These are phyloP conservation scores for Athrips mouffetella DNA, from an alignment of 2,888 invertebrate genomes.

Conservation along the genomic window DNA sequence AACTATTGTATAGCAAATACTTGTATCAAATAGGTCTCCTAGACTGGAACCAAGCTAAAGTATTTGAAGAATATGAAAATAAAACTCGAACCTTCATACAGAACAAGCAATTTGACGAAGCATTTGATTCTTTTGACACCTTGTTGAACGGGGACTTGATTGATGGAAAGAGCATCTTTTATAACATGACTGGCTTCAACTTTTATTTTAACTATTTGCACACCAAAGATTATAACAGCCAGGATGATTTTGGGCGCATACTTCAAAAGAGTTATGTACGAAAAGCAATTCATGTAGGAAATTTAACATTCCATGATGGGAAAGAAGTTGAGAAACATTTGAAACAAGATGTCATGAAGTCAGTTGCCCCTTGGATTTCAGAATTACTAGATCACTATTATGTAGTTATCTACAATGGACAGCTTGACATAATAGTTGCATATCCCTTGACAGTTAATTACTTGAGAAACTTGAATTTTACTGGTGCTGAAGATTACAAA, in stretches of 20 bases:
- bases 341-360: constrained; percentile 88
- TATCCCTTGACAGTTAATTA: constrained; percentile 91
- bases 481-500: constrained; percentile 81
- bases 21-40: constrained; percentile 87
- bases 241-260: constrained; percentile 78
- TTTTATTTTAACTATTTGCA: constrained; percentile 87
- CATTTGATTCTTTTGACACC: constrained; percentile 84
- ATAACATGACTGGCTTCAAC: constrained; percentile 85
- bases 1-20: constrained; percentile 87
- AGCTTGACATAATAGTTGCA: constrained; percentile 93
- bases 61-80: constrained; percentile 80
- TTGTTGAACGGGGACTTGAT: constrained; percentile 84
- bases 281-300: constrained; percentile 90
- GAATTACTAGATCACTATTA: constrained; percentile 82
- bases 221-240: constrained; percentile 74
- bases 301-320: constrained; percentile 82
- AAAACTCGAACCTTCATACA: constrained; percentile 79
- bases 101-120: constrained; percentile 80
- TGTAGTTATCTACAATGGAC: constrained; percentile 92
- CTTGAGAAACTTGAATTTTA: constrained; percentile 84
- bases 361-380: constrained; percentile 84
- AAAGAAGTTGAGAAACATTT: constrained; percentile 83
- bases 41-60: constrained; percentile 79
- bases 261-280: constrained; percentile 81
- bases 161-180: constrained; percentile 79